Base-by-base conservation (phyloP, 2,888 invertebrate species). In the Amblyjoppa fuscipennis region DNA sequence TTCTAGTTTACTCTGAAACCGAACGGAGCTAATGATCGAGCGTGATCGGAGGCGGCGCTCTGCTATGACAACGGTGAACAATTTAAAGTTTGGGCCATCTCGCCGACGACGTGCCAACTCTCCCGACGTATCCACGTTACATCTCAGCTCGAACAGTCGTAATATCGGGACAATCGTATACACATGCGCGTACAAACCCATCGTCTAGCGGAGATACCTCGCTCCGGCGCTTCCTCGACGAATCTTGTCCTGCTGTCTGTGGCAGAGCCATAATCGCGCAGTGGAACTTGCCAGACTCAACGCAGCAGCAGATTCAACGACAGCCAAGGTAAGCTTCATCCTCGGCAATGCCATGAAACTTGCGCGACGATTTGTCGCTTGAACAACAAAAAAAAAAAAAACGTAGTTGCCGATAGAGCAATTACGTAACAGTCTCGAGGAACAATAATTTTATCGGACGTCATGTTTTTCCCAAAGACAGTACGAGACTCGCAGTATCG, bases 241-340 rank as follows among this genome's bases (percentile, higher is more conserved):
- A 66, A 64, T 66, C 51, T 34, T 31, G 34, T 49, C 51, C 38
- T 31, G 64, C 64, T 34, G 38, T 53, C 76, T 66, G 66, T 38
- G 64, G 66, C 66, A 76, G 64, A 76, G 66, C 51, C 66, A 76
- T 76, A 66, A 51, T 28, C n/a, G 31, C 49, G 51, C 59, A 28
- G 25, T 59, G 59, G 16, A 13, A 28, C 28, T 59, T 4, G 11
- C 59, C 1, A 59, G 13, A 49, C 13, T 49, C 16, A 1, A 4
- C 45, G 2, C 45, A 49, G 45, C 45, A 49, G 45, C 16, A 16
- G 13, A 49, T 49, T 49, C 4, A 16, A 49, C 45, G 45, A 49
- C 45, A 13, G 16, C 16, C 45, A 49, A 49, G 45, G 45, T 49
- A 49, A 49, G 16, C 45, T 41, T 9, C 45, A 4, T 16, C 1